Percentiles rank a stretch among this genome's conserved stretches.
phyloP scores from a whole-genome alignment of 1,140 invertebrate genomes.

The Pararge aegeria region DNA sequence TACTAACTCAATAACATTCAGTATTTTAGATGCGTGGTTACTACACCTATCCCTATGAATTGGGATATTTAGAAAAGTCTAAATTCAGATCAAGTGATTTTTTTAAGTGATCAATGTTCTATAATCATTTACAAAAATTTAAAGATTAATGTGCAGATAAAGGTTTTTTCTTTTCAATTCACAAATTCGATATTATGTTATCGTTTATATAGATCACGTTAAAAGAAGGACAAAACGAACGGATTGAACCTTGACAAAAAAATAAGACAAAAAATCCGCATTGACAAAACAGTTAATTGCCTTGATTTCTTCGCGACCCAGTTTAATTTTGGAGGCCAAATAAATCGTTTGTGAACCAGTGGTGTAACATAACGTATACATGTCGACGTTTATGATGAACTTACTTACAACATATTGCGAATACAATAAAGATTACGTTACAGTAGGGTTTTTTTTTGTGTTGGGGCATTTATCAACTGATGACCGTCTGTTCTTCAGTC shows the following conservation, averaged over 20 bases:
- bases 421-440: background rate
- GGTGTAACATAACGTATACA: conserved; percentile 17
- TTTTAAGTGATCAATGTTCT: no score
- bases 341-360: conserved; percentile 29
- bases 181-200: background rate
- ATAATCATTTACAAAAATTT: background rate
- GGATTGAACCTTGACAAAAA: conserved; percentile 15
- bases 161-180: background rate
- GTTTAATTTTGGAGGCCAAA: conserved; percentile 38
- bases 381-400: background rate
- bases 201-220: background rate
- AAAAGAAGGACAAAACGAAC: background rate
- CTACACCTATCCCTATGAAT: no score
- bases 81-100: no score
- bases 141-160: background rate
- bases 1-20: no score
- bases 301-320: conserved; percentile 36
- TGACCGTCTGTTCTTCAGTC: background rate
- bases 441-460: background rate
- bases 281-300: conserved; percentile 26
- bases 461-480: background rate
- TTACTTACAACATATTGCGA: background rate
- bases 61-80: no score
- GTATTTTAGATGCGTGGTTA: no score
- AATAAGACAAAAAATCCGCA: conserved; percentile 27